A percentile compares a stretch with the other conserved stretches of the same genome.
These are phyloP conservation scores for Acleris emargana DNA, from an alignment of 2,888 invertebrate species.

Conservation along the genomic window DNA sequence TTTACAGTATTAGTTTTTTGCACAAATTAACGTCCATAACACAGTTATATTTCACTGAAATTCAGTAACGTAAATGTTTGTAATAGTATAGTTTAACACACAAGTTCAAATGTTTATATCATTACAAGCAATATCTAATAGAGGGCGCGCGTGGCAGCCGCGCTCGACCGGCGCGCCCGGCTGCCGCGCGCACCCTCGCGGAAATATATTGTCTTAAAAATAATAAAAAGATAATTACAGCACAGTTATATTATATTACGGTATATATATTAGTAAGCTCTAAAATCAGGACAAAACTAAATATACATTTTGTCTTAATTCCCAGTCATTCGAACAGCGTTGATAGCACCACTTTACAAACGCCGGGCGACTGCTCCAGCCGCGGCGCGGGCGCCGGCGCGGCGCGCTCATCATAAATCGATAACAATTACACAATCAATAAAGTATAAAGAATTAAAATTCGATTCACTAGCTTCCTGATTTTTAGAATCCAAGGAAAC, in stretches of 20 bases:
- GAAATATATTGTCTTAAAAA: constrained; percentile 72
- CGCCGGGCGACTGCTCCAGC: constrained; percentile 61
- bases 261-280: constrained; percentile 78
- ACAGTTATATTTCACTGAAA: constrained; percentile 75
- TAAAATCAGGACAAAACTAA: constrained; percentile 80
- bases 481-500: constrained; percentile 49
- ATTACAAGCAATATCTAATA: constrained; percentile 60
- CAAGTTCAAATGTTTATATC: constrained; percentile 55
- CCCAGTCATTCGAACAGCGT: constrained; percentile 70
- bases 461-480: constrained; percentile 27
- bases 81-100: constrained; percentile 70
- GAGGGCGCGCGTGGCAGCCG: constrained; percentile 51
- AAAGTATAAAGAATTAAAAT: constrained; percentile 46
- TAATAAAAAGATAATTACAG: constrained; percentile 79
- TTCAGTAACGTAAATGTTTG: constrained; percentile 62
- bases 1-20: constrained; percentile 79
- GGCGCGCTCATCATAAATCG: constrained; percentile 36
- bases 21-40: constrained; percentile 77
- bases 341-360: constrained; percentile 75
- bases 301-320: constrained; percentile 69
- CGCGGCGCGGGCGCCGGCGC: constrained; percentile 36
- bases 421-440: constrained; percentile 47
- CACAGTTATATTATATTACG: constrained; percentile 71
- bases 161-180: constrained; percentile 47
- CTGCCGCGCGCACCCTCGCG: constrained; percentile 49